A percentile compares a stretch with the other conserved stretches of the same genome.
Evolutionary conservation across 2,888 invertebrate genomes (phyloP).

Genomic region (Perithous albicinctus): DNA sequence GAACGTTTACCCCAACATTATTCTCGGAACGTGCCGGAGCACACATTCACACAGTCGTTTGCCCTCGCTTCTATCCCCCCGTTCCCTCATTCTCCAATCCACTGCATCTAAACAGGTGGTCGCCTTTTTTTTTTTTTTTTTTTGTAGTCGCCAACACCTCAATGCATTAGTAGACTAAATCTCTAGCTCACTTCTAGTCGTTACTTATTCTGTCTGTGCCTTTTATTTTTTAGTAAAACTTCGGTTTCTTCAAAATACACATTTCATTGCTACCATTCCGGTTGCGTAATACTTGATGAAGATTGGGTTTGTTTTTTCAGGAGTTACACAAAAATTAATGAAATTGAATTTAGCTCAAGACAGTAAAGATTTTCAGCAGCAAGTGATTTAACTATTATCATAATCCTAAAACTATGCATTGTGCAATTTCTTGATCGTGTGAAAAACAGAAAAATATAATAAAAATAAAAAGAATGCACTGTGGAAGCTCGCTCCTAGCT

Average conservation of each 20-base stretch:
- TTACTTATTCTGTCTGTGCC: background rate
- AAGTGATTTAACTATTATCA: no score
- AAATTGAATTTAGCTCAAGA: no score
- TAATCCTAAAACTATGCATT: no score
- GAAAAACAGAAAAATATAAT: no score
- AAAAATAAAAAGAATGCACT: no score
- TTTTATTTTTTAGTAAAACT: background rate
- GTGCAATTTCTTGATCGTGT: no score
- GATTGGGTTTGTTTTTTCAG: no score
- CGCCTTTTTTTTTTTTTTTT: constrained; percentile 63
- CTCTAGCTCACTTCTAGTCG: constrained; percentile 15
- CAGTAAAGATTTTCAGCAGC: no score
- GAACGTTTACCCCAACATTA: constrained; percentile 46
- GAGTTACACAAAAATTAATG: no score
- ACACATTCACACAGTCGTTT: constrained; percentile 27
- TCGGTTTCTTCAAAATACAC: background rate
- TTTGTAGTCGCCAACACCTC: constrained; percentile 43
- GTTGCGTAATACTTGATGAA: no score
- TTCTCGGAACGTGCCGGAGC: constrained; percentile 43
- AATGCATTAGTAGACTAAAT: constrained; percentile 13
- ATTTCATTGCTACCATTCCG: background rate
- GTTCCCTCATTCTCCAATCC: background rate
- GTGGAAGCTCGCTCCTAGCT: no score
- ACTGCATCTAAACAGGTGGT: constrained; percentile 67
- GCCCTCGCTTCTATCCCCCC: background rate